These are phyloP conservation scores for Acleris cristana DNA, from an alignment of 2,888 invertebrate genomes.

Conservation along the genomic window DNA sequence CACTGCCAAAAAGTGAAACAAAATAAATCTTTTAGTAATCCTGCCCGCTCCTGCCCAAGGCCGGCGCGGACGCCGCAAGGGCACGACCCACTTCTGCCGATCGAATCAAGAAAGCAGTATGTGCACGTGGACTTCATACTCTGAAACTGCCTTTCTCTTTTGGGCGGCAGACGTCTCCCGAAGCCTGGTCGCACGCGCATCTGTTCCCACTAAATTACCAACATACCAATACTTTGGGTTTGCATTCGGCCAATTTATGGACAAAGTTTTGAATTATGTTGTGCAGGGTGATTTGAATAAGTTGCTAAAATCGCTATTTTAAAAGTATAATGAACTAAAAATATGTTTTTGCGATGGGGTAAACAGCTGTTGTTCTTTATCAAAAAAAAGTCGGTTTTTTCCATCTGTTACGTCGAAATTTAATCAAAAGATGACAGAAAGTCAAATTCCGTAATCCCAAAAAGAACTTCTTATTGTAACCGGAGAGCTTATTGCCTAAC, in stretches of 20 bases:
- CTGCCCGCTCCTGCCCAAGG: neutral
- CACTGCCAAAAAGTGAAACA: neutral
- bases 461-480: no score
- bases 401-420: no score
- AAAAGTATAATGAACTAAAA: slow-evolving; percentile 4
- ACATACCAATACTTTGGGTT: slow-evolving; percentile 1
- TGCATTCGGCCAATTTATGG: slow-evolving; percentile 5
- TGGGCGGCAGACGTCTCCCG: neutral
- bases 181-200: slow-evolving; percentile 14
- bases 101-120: no score
- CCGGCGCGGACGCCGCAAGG: slow-evolving; percentile 5
- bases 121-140: no score
- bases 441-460: no score
- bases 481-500: no score
- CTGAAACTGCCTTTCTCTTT: no score
- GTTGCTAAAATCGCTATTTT: neutral
- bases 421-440: no score
- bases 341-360: neutral
- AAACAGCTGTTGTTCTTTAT: no score
- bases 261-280: slow-evolving; percentile 9
- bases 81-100: slow-evolving; percentile 18
- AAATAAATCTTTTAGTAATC: neutral
- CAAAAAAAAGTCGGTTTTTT: no score
- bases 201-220: slow-evolving; percentile 1
- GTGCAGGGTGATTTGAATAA: neutral